phyloP scores from a whole-genome alignment of 23 tunicate species.

The Aplidium turbinatum region DNA sequence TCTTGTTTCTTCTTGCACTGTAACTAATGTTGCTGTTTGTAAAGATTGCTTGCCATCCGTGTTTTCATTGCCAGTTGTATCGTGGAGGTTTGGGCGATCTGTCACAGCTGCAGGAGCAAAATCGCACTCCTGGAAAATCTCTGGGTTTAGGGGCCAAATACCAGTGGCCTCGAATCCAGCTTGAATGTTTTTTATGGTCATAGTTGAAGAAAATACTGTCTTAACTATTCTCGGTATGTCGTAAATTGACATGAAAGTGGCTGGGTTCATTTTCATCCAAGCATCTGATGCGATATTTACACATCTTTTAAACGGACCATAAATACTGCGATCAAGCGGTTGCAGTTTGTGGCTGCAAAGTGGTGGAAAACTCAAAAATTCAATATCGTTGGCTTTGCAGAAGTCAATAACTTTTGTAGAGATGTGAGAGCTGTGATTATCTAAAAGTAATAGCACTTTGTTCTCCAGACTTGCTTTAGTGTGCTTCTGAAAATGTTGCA shows the following conservation, averaged over 20 bases:
- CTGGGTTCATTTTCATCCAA: no score
- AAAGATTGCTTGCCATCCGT: no score
- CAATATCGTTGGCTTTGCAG: background rate
- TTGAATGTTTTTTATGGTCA: background rate
- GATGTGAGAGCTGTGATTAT: no score
- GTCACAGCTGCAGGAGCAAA: no score
- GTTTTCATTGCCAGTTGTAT: no score
- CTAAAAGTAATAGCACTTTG: background rate
- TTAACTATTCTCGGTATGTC: background rate
- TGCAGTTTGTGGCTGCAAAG: conserved; percentile 8
- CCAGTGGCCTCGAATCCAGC: background rate
- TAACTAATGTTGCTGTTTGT: no score
- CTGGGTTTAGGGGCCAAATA: background rate
- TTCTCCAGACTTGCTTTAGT: background rate
- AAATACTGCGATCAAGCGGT: conserved; percentile 7
- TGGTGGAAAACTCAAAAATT: conserved; percentile 8
- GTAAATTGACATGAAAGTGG: background rate
- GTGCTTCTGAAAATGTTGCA: no score
- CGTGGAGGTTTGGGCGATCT: no score
- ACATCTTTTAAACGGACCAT: conserved; percentile 4
- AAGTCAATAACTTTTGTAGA: background rate
- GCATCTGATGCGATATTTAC: background rate
- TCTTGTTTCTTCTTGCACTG: no score
- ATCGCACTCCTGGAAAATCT: no score
- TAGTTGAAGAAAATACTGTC: background rate